phyloP scores from a whole-genome alignment of 2,888 invertebrate species.

The Aleiodes leptofemur region DNA sequence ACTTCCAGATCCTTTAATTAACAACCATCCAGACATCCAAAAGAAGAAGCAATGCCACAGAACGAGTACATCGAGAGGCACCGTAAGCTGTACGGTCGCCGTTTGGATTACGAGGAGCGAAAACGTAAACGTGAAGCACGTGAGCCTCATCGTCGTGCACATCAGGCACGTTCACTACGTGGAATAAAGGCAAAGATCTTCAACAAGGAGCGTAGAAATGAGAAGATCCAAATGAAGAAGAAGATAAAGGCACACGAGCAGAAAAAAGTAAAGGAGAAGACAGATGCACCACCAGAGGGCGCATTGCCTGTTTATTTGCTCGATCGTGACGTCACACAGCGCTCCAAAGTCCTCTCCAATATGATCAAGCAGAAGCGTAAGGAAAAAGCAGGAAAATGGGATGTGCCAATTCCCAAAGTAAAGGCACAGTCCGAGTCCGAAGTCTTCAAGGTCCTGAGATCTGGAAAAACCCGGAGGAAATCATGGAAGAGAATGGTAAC shows the following conservation, averaged over 20 bases:
- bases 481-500: constrained; percentile 99
- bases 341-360: constrained; percentile 97
- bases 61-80: constrained; percentile 99
- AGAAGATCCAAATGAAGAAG: constrained; percentile 99
- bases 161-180: constrained; percentile 92
- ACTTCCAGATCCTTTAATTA: background rate
- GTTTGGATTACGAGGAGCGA: constrained; percentile 98
- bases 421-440: constrained; percentile 97
- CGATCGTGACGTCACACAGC: constrained; percentile 95
- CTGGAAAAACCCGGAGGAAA: constrained; percentile 95
- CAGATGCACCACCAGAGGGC: constrained; percentile 90
- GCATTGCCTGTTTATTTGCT: constrained; percentile 97
- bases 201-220: constrained; percentile 96
- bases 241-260: constrained; percentile 98
- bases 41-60: constrained; percentile 88
- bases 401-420: constrained; percentile 99
- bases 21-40: too few relatives aligned
- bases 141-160: constrained; percentile 92
- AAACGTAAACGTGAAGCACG: constrained; percentile 97
- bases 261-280: constrained; percentile 89
- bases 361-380: constrained; percentile 99
- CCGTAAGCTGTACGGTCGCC: constrained; percentile 95
- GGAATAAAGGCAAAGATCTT: constrained; percentile 98
- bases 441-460: constrained; percentile 94
- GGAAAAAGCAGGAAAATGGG: constrained; percentile 99